These are phyloP conservation scores for Tipula vernalis DNA, from an alignment of 2,888 invertebrate genomes.

Conservation along the genomic window DNA sequence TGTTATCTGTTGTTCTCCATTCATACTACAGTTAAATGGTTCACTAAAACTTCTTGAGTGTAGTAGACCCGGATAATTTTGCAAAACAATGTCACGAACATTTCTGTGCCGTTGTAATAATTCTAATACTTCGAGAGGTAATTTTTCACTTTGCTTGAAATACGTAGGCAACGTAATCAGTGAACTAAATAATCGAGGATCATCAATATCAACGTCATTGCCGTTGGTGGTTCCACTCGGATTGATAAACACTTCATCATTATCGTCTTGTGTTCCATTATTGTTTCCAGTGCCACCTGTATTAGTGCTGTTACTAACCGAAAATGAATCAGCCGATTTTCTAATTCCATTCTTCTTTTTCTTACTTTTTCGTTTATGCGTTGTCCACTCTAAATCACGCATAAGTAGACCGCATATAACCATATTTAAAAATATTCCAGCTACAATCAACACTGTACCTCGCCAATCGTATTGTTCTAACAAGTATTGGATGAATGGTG, in stretches of 20 bases:
- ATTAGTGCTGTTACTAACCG: conserved; percentile 53
- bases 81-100: conserved; percentile 56
- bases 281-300: conserved; percentile 37
- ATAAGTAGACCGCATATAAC: conserved; percentile 71
- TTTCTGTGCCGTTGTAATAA: conserved; percentile 54
- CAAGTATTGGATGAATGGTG: conserved; percentile 62
- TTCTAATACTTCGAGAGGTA: conserved; percentile 60
- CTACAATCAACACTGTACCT: conserved; percentile 67
- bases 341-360: conserved; percentile 47
- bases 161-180: conserved; percentile 76
- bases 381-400: conserved; percentile 47
- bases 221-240: neutral
- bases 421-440: conserved; percentile 69
- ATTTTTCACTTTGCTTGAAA: conserved; percentile 50
- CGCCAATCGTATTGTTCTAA: conserved; percentile 71
- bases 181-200: conserved; percentile 50
- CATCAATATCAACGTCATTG: conserved; percentile 19
- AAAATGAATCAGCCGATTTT: conserved; percentile 58
- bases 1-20: neutral
- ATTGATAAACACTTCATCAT: neutral
- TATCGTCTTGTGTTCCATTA: conserved; percentile 20
- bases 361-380: conserved; percentile 45
- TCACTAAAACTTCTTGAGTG: conserved; percentile 64
- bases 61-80: conserved; percentile 62
- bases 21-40: conserved; percentile 15